phyloP scores from a whole-genome alignment of 2,797 vertebrate species.

The Poeciliopsis turneri region DNA sequence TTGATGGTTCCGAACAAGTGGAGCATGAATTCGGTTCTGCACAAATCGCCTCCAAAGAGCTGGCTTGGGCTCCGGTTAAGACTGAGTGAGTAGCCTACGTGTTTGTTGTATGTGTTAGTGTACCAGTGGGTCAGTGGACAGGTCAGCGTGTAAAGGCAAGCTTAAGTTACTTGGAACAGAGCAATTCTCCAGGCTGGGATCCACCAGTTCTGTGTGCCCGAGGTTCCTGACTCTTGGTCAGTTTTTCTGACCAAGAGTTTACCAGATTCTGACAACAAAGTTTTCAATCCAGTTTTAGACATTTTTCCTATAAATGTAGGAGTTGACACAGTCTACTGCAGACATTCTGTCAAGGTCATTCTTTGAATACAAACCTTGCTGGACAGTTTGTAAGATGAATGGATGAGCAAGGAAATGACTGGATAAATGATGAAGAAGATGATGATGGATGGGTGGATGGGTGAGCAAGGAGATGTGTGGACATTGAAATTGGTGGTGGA shows the following conservation, averaged over 20 bases:
- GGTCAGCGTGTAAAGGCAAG: not conserved
- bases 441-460: not conserved
- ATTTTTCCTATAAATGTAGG: not conserved
- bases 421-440: not conserved
- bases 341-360: not conserved
- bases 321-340: not conserved
- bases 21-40: constrained; percentile 70
- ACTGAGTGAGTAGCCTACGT: constrained; percentile 69
- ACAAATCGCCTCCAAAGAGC: constrained; percentile 72
- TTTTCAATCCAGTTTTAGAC: not conserved
- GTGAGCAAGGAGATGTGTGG: not conserved
- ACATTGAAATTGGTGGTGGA: not conserved
- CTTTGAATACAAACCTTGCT: not conserved
- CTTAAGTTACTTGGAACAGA: constrained; percentile 1
- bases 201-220: not conserved
- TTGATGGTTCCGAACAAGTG: constrained; percentile 82
- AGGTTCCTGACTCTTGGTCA: too few species aligned
- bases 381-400: not conserved
- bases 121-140: not conserved
- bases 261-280: not conserved
- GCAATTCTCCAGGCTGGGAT: not conserved
- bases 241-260: not conserved
- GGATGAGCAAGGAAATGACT: not conserved
- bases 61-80: constrained; percentile 78
- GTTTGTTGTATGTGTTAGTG: not conserved